These are phyloP conservation scores for Phyto melanocephala DNA, from an alignment of 2,888 invertebrate species.

Conservation along the genomic window DNA sequence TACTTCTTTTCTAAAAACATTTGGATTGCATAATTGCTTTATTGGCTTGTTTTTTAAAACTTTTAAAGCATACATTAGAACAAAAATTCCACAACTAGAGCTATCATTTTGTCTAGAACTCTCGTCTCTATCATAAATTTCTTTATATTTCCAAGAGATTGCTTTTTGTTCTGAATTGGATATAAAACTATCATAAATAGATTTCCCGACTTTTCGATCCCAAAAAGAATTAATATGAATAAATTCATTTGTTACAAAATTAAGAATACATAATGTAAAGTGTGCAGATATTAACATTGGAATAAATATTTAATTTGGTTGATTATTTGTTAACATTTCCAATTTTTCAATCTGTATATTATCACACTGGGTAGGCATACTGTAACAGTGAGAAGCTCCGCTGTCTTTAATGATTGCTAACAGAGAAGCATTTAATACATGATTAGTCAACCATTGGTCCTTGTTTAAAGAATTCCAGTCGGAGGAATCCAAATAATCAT, in stretches of 20 bases:
- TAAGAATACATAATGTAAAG: too few relatives aligned
- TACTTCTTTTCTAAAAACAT: not conserved
- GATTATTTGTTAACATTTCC: too few relatives aligned
- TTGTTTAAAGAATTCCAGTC: constrained; percentile 23
- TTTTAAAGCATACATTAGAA: constrained; percentile 15
- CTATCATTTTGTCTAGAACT: not conserved
- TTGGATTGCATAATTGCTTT: not conserved
- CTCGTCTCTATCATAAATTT: not conserved
- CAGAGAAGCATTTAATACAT: too few relatives aligned
- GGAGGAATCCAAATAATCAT: constrained; percentile 2
- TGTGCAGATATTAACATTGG: not conserved
- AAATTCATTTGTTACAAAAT: too few relatives aligned
- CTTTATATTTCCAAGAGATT: not conserved
- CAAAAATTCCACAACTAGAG: constrained; percentile 1
- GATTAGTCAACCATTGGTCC: too few relatives aligned
- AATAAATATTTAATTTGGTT: not conserved
- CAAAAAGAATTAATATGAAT: not conserved
- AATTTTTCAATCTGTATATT: too few relatives aligned
- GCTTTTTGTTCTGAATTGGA: not conserved
- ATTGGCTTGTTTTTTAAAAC: not conserved
- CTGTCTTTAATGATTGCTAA: too few relatives aligned
- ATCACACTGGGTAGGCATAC: too few relatives aligned
- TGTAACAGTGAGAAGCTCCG: too few relatives aligned
- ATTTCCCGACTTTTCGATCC: too few relatives aligned
- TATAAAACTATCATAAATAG: too few relatives aligned